Evolutionary conservation across 2,888 invertebrate species (phyloP), one percentile per base, ranked within the genome.

Genomic region (Tenthredo mesomela): DNA sequence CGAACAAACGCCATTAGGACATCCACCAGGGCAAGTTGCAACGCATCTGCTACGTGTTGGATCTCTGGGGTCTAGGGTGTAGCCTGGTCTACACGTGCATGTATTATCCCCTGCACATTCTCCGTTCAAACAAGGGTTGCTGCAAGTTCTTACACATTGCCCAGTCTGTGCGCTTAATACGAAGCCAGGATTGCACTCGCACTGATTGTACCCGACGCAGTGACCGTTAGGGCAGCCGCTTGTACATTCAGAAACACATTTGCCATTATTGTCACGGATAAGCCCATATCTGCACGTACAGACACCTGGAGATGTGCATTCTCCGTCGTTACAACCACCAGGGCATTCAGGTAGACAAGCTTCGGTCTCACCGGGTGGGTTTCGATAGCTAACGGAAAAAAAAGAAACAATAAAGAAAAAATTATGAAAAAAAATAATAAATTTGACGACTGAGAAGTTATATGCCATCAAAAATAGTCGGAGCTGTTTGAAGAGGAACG

Each of bases 1-100:
- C 0, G 96, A 95, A 88, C 97, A 97, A 29, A 94, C 94, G 0
- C 97, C 97, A 89, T 97, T 97, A 10, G 94, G 94, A 88, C 97
- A 97, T 0, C 97, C 97, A n/a, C 95, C 95, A 0, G 95, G 94
- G 88, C 97, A 97, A 86, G 95, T 93, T 0, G 96, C 95, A 6
- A 94, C 88, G 87, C 96, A 96, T 84, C 95, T 94, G 89, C 50
- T 88, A 0, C 88, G 84, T 1, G 88, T 88, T 15, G 80, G 85
- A 84, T 92, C 91, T 0, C 84, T 86, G 0, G 87, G 85, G 84
- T 94, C 93, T 83, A 93, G 92, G 0, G 88, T 87, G 86, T 94
- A 94, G 0, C 94, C 94, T 18, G 90, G 86, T 85, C 93, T 92
- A 78, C 93, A 93, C 10, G 89, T 88, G 86, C 94, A 94, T 3